A percentile compares a stretch with the other conserved stretches of the same genome.
Evolutionary conservation across 2,888 invertebrate species (phyloP).

Genomic region (Hartigia nigra): DNA sequence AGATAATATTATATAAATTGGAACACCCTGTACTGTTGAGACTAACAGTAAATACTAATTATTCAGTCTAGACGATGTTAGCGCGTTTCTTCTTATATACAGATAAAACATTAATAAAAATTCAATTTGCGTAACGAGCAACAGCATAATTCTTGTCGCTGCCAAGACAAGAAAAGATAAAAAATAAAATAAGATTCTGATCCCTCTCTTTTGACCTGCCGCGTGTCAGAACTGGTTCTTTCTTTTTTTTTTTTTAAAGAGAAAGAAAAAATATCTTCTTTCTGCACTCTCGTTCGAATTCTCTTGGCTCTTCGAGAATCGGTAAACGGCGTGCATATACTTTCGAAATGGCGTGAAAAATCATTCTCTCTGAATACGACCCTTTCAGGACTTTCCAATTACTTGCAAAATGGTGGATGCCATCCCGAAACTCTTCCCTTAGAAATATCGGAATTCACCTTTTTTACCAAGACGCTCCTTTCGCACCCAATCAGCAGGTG

Average conservation of each 20-base stretch:
- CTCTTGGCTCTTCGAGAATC: background rate
- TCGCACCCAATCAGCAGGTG: slow-evolving; percentile 85
- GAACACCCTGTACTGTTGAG: background rate
- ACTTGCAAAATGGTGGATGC: background rate
- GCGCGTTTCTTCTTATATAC: background rate
- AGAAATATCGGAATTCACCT: slow-evolving; percentile 95
- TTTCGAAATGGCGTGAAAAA: slow-evolving; percentile 2
- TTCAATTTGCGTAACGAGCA: background rate
- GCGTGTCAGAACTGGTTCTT: no score
- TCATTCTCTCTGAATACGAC: background rate
- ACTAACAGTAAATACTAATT: slow-evolving; percentile 17
- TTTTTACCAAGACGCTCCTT: slow-evolving; percentile 92
- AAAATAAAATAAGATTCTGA: background rate
- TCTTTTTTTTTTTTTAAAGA: no score
- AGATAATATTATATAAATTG: background rate
- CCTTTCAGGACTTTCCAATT: background rate
- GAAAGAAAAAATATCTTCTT: background rate
- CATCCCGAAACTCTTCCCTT: slow-evolving; percentile 50
- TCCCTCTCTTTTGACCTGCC: background rate
- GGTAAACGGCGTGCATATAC: background rate
- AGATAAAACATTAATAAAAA: background rate
- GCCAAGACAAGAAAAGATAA: background rate
- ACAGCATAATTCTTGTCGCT: background rate
- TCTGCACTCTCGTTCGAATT: background rate
- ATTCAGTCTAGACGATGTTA: slow-evolving; percentile 29